Base-by-base conservation (phyloP, 1,140 invertebrate species). In the Euura lappo region DNA sequence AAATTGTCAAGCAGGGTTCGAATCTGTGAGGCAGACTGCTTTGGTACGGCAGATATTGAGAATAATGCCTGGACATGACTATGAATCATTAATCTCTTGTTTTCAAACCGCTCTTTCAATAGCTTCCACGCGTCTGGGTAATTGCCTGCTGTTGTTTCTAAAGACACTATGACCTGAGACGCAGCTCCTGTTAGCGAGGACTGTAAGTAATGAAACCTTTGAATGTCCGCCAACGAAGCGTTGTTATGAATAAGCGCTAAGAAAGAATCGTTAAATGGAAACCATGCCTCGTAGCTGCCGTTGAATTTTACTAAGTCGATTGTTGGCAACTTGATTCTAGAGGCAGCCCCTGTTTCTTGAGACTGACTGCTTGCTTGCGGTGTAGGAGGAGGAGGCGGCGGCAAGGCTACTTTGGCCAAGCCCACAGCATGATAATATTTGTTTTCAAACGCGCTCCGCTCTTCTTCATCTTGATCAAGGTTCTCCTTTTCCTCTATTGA, bases 51-150 rank as follows among this genome's bases (percentile, higher is more conserved):
- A 0, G 76, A 71, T 43, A 78, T 73, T 6, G 76, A 70, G 60
- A 75, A 75, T 65, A 78, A 66, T 13, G 66, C 68, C 51, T 76
- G 68, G 44, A 80, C 74, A 65, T 80, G 76, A 43, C 72, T 77
- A 71, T 76, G 71, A 7, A 74, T 75, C 3, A 78, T 79, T 2
- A 73, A 71, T 70, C 72, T 74, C 68, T 65, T 69, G 74, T 79
- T 72, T 0, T 79, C 75, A 69, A 74, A 80, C 3, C 75, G 64
- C 70, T 77, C 71, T 44, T 60, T 76, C 60, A 79, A 66, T 6
- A 80, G 68, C 0, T 78, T 44, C 77, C 77, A 80, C 1, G 77
- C 76, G 10, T 77, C 75, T 2, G 13, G 51, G 69, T 80, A 79
- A 74, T 79, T 78, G 10, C 70, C 72, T 6, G 7, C 67, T 4